Conservation (phyloP, 2,888 invertebrate species). For the Timema cristinae region DNA sequence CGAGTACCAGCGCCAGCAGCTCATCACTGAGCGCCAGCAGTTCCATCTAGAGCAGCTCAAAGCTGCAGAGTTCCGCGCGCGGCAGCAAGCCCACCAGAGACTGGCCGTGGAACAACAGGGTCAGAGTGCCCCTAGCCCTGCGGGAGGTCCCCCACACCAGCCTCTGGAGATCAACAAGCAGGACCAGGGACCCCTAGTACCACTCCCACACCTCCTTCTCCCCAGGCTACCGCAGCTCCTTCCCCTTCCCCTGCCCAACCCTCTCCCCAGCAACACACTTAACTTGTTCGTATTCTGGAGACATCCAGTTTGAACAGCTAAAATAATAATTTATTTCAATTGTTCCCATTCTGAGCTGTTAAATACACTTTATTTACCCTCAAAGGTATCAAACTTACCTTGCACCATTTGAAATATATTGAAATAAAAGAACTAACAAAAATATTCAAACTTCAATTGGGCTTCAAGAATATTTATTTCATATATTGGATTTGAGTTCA, state of each 20-base stretch:
- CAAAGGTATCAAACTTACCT: no score
- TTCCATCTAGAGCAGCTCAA: constrained; percentile 97
- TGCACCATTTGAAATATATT: no score
- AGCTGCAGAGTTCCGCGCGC: constrained; percentile 93
- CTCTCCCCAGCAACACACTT: constrained; percentile 27
- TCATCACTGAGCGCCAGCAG: constrained; percentile 95
- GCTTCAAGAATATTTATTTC: no score
- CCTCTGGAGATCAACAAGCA: constrained; percentile 35
- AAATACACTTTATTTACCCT: no score
- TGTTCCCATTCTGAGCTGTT: no score
- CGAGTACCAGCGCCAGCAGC: constrained; percentile 96
- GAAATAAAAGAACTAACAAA: no score
- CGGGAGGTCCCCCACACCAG: constrained; percentile 22
- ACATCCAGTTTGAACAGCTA: no score
- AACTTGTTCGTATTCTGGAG: no score
- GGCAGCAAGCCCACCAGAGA: constrained; percentile 92
- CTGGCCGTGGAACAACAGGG: constrained; percentile 62
- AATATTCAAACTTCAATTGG: no score
- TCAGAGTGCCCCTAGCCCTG: constrained; percentile 30
- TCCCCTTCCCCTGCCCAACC: constrained; percentile 31
- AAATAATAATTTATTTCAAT: no score
- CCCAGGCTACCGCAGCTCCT: constrained; percentile 24
- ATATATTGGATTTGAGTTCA: no score
- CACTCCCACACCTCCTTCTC: constrained; percentile 24
- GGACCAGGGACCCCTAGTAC: constrained; percentile 28